Base-by-base conservation (phyloP, 2,888 invertebrate species). In the Drosophila kanekoi region DNA sequence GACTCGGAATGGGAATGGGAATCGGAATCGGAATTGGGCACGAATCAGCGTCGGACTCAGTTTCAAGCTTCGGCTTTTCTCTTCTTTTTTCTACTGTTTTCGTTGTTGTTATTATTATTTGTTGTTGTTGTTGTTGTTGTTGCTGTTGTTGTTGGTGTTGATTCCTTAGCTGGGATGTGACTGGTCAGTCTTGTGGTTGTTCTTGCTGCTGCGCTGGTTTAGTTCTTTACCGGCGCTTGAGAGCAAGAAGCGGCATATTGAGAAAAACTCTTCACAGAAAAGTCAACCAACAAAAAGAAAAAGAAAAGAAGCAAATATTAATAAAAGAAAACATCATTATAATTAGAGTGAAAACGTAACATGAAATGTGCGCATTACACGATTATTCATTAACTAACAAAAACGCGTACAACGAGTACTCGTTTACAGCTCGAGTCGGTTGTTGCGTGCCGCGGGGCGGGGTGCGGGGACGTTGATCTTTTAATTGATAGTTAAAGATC, bases 161-260 rank as follows among this genome's bases (percentile, higher is more conserved):
- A 47, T 70, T 56, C 33, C 62, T 52, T 74, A 48, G 63, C 56
- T 60, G 60, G 62, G 62, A 73, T 63, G 52, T 61, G 44, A 59
- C 61, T 40, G 75, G 68, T 53, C 65, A 83, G 82, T 85, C 75
- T 81, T 81, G 70, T 79, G 81, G 57, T 72, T 61, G 51, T 78
- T 86, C 83, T 81, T 86, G 66, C 63, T 69, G 70, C 72, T 44
- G 48, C 56, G 62, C 48, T 70, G 72, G 68, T 81, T 83, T 67
- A 86, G 86, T 84, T 83, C 81, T 73, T 78, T 69, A 72, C 68
- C 83, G 78, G 69, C 81, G 83, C 80, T 83, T 81, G 86, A 78
- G 74, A 63, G 59, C 68, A 70, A 61, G 59, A 60, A 58, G 53
- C 72, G 66, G 44, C 52, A 66, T 53, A 43, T 43, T 45, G 32